phyloP scores from a whole-genome alignment of 2,797 vertebrate species.

The Phylloscopus collybita region DNA sequence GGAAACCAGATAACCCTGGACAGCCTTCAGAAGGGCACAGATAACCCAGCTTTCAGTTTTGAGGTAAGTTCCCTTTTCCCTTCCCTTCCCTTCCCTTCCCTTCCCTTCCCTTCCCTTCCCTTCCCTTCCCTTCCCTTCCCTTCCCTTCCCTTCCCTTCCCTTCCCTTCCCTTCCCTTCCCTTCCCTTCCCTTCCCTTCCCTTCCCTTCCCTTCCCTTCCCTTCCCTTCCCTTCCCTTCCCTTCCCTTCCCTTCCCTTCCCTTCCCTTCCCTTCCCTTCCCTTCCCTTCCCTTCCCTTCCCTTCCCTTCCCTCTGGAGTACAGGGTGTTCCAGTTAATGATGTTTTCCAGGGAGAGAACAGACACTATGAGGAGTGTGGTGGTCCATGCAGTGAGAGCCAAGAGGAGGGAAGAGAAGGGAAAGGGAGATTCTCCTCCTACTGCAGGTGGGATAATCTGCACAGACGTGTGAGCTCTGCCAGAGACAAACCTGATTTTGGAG shows the following conservation, averaged over 20 bases:
- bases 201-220: neutral
- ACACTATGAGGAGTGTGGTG: neutral
- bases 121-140: neutral
- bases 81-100: neutral
- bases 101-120: neutral
- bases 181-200: neutral
- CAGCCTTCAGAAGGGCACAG: neutral
- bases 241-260: too few relatives aligned
- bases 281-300: too few relatives aligned
- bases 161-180: too few relatives aligned
- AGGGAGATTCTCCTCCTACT: neutral
- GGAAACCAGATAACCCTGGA: slow-evolving; percentile 2
- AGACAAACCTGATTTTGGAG: neutral
- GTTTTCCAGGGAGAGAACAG: slow-evolving; percentile 45
- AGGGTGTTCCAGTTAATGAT: neutral
- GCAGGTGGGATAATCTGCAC: neutral
- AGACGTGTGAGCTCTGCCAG: neutral
- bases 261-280: neutral
- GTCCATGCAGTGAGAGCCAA: neutral
- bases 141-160: neutral
- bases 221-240: neutral
- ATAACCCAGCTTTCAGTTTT: slow-evolving; percentile 52
- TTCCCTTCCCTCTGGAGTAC: accelerated
- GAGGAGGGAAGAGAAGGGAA: neutral
- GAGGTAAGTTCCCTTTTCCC: neutral